Evolutionary conservation across 2,113 vertebrate species (phyloP).

Genomic region (Misgurnus anguillicaudatus): DNA sequence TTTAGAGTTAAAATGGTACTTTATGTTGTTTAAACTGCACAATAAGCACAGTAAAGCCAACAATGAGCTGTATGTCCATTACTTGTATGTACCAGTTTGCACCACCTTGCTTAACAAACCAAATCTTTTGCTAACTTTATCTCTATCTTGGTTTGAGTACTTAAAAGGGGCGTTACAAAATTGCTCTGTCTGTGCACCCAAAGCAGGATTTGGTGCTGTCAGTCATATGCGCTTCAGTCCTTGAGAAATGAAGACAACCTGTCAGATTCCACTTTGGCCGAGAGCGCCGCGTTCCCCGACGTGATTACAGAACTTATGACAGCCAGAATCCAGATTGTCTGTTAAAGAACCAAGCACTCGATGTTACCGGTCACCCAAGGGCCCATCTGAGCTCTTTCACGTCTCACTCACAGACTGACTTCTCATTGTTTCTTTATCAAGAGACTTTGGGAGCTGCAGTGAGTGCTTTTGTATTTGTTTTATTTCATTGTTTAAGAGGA

Average conservation of each 20-base stretch:
- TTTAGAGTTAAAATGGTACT: neutral
- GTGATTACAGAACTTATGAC: constrained; percentile 24
- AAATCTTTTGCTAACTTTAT: neutral
- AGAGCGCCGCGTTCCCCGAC: neutral
- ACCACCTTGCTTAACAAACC: neutral
- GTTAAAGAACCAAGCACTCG: constrained; percentile 8
- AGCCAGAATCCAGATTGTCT: constrained; percentile 12
- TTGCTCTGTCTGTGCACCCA: neutral
- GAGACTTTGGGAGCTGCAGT: neutral
- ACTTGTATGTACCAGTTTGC: neutral
- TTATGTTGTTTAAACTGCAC: too few species aligned
- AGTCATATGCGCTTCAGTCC: constrained; percentile 1
- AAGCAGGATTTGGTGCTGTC: constrained; percentile 36
- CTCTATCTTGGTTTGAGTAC: neutral
- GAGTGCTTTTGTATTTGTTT: constrained; percentile 21
- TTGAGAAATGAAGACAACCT: constrained; percentile 37
- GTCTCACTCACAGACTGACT: constrained; percentile 8
- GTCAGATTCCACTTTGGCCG: constrained; percentile 16
- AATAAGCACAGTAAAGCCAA: too few species aligned
- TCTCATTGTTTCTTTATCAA: neutral
- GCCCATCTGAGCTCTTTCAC: constrained; percentile 24
- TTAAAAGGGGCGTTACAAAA: neutral
- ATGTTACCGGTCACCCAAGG: constrained; percentile 3
- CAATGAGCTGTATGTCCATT: neutral
- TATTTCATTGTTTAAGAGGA: constrained; percentile 33